phyloP scores from a whole-genome alignment of 2,113 vertebrate species.

The Sebastes schlegelii region DNA sequence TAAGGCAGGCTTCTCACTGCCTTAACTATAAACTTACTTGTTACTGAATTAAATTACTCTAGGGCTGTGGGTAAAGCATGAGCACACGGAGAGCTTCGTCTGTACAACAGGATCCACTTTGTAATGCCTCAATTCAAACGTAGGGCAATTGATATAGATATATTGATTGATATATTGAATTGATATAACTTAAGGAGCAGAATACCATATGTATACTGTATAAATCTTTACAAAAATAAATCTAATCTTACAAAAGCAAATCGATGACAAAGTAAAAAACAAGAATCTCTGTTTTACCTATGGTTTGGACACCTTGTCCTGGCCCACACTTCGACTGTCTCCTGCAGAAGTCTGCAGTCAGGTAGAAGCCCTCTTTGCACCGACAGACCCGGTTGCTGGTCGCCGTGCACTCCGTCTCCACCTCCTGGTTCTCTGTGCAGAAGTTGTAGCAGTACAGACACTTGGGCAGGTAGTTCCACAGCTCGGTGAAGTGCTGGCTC shows the following conservation, averaged over 20 bases:
- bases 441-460: constrained; percentile 81
- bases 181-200: no score
- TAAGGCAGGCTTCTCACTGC: no score
- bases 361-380: constrained; percentile 77
- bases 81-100: no score
- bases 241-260: not conserved
- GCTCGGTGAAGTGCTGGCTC: constrained; percentile 67
- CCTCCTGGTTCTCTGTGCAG: constrained; percentile 68
- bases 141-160: no score
- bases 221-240: no score
- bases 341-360: constrained; percentile 65
- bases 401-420: constrained; percentile 73
- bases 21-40: no score
- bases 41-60: no score
- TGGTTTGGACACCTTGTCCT: constrained; percentile 64
- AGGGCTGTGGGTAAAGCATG: no score
- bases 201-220: no score
- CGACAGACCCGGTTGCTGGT: constrained; percentile 76
- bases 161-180: no score
- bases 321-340: constrained; percentile 64
- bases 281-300: constrained; percentile 52
- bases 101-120: no score
- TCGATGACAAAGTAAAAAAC: not conserved
- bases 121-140: no score
- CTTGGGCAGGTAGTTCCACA: constrained; percentile 79